Evolutionary conservation across 2,113 vertebrate species (phyloP).

Genomic region (Anas platyrhynchos): DNA sequence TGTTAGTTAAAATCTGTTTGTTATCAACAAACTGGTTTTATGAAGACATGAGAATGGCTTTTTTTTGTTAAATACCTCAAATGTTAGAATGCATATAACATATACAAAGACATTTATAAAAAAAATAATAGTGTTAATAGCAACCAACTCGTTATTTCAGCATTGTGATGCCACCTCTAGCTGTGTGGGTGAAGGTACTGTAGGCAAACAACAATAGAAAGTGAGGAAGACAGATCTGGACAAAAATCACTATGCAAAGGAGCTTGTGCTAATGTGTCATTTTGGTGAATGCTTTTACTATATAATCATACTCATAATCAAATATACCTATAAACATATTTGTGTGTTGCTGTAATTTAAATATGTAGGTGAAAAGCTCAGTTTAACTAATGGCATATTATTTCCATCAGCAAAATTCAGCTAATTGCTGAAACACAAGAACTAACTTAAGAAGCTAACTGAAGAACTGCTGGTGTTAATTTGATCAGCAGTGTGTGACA

Average conservation of each 20-base stretch:
- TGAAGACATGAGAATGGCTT: not conserved
- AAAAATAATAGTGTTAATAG: not conserved
- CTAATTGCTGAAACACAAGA: no score
- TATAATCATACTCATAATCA: not conserved
- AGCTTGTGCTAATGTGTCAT: not conserved
- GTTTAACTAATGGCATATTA: not conserved
- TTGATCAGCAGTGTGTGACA: no score
- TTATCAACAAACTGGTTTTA: constrained; percentile 65
- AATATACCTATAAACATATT: not conserved
- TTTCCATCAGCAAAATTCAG: not conserved
- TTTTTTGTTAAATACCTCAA: constrained; percentile 12
- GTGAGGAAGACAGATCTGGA: not conserved
- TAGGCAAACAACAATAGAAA: not conserved
- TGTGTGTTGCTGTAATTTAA: not conserved
- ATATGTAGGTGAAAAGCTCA: not conserved
- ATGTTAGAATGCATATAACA: not conserved
- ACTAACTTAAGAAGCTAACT: not conserved
- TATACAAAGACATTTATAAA: not conserved
- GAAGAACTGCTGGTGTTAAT: not conserved
- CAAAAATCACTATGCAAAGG: not conserved
- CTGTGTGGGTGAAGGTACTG: not conserved
- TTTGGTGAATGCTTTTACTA: not conserved
- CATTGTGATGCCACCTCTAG: not conserved
- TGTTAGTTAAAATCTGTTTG: constrained; percentile 77
- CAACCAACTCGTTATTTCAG: not conserved